A percentile compares a stretch with the other conserved stretches of the same genome.
These are phyloP conservation scores for Anastrepha obliqua DNA, from an alignment of 1,140 invertebrate genomes.

Conservation along the genomic window DNA sequence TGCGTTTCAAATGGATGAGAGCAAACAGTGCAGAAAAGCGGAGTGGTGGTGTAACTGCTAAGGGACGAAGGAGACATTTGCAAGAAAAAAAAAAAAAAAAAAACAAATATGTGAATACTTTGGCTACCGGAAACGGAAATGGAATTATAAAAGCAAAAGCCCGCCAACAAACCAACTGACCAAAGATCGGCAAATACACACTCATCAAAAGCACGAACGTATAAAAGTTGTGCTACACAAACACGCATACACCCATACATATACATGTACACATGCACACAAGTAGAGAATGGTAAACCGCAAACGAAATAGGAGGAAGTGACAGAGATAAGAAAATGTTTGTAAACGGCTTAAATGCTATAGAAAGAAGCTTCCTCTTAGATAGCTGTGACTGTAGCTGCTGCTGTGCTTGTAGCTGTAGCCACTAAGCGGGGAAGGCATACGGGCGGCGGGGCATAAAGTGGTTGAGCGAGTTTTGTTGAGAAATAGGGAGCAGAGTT, in stretches of 20 bases:
- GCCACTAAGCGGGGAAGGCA: background rate
- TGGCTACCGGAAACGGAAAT: slow-evolving; percentile 60
- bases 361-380: slow-evolving; percentile 2
- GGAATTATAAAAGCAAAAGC: slow-evolving; percentile 70
- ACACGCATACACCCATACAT: background rate
- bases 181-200: background rate
- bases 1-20: background rate
- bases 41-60: background rate
- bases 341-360: slow-evolving; percentile 62
- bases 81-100: background rate
- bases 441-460: background rate
- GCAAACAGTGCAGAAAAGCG: background rate
- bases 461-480: background rate
- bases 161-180: slow-evolving; percentile 65
- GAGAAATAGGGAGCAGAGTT: background rate
- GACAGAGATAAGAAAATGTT: slow-evolving; percentile 65
- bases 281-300: slow-evolving; percentile 54
- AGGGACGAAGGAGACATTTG: background rate
- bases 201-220: background rate
- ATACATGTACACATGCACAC: background rate
- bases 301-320: slow-evolving; percentile 49
- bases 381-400: background rate
- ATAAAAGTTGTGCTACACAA: background rate
- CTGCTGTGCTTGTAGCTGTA: background rate
- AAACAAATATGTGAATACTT: background rate